A percentile compares a stretch with the other conserved stretches of the same genome.
Conservation (phyloP, 1,140 invertebrate genomes). For the Matsumurasca onukii region DNA sequence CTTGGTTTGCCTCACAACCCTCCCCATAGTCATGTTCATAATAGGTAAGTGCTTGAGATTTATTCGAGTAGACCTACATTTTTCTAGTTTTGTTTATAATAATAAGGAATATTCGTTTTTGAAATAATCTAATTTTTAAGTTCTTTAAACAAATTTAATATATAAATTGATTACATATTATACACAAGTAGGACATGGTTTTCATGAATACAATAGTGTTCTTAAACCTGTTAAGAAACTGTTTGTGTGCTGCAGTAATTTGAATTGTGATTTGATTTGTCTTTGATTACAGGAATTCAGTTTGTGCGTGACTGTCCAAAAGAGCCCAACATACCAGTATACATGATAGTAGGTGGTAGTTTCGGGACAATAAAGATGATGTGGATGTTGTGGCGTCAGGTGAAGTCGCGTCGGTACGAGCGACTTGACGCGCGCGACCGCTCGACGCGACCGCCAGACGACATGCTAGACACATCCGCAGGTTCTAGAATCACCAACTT, state of each 20-base stretch:
- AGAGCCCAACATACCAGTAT: constrained; percentile 76
- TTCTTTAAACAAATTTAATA: no score
- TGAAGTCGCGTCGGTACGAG: constrained; percentile 56
- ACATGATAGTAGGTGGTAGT: constrained; percentile 78
- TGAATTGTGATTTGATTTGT: background rate
- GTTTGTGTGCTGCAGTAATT: background rate
- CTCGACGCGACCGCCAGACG: constrained; percentile 49
- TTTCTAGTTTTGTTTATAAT: no score
- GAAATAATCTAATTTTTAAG: no score
- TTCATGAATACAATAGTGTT: background rate
- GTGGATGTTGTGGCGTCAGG: constrained; percentile 68
- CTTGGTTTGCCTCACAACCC: constrained; percentile 60
- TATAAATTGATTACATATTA: no score
- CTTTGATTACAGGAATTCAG: constrained; percentile 76
- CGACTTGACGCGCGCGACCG: constrained; percentile 56
- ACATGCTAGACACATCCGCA: constrained; percentile 53
- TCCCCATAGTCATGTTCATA: constrained; percentile 69
- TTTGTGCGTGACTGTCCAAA: constrained; percentile 75
- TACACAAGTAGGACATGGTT: constrained; percentile 32
- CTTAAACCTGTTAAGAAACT: background rate
- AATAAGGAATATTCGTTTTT: no score
- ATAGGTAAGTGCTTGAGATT: constrained; percentile 70
- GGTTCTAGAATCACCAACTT: constrained; percentile 53
- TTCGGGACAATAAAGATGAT: constrained; percentile 70
- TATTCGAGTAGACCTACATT: no score